phyloP scores from a whole-genome alignment of 2,888 invertebrate species.

The Tenthredo mesomela region DNA sequence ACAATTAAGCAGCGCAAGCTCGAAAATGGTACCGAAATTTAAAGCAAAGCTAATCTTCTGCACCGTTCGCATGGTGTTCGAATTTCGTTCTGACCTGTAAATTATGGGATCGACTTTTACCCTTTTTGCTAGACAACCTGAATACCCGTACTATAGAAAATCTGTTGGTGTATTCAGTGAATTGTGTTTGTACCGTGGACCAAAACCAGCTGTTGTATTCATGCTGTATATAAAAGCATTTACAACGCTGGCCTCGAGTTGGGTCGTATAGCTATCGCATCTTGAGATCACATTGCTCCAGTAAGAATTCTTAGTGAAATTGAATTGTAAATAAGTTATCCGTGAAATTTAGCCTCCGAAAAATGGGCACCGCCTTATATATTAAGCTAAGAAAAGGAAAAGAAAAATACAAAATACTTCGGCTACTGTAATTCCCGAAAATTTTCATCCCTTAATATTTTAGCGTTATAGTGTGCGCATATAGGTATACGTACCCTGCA shows the following conservation, averaged over 20 bases:
- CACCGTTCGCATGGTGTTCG: neutral
- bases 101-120: neutral
- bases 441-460: neutral
- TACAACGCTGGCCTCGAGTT: neutral
- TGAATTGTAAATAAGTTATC: constrained; percentile 44
- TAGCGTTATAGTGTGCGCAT: neutral
- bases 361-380: neutral
- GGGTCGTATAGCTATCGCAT: neutral
- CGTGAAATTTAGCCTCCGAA: neutral
- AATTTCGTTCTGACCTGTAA: neutral
- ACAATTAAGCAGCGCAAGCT: neutral
- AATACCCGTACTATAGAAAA: neutral
- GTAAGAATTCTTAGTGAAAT: constrained; percentile 20
- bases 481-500: neutral
- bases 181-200: neutral
- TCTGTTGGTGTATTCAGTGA: neutral
- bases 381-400: neutral
- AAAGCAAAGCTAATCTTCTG: neutral
- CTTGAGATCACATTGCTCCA: constrained; percentile 12
- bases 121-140: neutral
- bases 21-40: neutral
- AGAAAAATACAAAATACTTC: neutral
- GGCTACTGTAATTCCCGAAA: neutral
- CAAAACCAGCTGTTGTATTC: constrained; percentile 10
- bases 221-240: constrained; percentile 7